Evolutionary conservation across 2,797 vertebrate species (phyloP).

Genomic region (Bovichtus diacanthus): DNA sequence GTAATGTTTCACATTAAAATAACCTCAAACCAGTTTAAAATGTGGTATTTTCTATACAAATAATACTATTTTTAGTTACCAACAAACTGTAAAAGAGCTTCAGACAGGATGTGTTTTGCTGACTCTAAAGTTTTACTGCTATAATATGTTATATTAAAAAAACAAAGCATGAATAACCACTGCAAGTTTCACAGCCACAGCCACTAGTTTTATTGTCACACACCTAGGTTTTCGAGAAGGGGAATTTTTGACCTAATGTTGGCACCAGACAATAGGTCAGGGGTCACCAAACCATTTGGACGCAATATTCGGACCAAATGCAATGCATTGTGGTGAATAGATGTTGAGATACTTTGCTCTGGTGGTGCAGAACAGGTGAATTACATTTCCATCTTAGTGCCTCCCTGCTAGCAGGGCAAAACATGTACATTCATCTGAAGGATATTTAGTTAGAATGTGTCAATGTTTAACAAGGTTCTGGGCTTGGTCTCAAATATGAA

Average conservation of each 20-base stretch:
- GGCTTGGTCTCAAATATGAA: neutral
- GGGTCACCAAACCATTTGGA: neutral
- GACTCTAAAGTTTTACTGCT: neutral
- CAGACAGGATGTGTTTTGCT: neutral
- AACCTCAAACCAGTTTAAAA: no score
- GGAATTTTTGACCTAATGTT: neutral
- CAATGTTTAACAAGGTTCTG: neutral
- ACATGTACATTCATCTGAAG: constrained; percentile 14
- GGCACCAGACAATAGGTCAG: neutral
- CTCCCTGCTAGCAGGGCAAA: constrained; percentile 7
- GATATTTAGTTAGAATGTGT: constrained; percentile 15
- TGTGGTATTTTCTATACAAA: neutral
- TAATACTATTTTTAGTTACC: neutral
- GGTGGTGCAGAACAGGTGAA: constrained; percentile 28
- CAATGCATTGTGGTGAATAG: constrained; percentile 23
- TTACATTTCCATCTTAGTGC: constrained; percentile 47
- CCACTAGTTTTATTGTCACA: neutral
- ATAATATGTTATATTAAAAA: neutral
- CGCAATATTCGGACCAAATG: constrained; percentile 38
- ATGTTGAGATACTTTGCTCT: constrained; percentile 30
- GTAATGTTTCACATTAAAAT: neutral
- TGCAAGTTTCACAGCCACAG: neutral
- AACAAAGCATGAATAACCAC: neutral
- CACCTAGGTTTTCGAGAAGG: neutral
- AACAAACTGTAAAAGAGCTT: neutral